These are phyloP conservation scores for Anas flavirostris DNA, from an alignment of 2,797 vertebrate genomes.

Conservation along the genomic window DNA sequence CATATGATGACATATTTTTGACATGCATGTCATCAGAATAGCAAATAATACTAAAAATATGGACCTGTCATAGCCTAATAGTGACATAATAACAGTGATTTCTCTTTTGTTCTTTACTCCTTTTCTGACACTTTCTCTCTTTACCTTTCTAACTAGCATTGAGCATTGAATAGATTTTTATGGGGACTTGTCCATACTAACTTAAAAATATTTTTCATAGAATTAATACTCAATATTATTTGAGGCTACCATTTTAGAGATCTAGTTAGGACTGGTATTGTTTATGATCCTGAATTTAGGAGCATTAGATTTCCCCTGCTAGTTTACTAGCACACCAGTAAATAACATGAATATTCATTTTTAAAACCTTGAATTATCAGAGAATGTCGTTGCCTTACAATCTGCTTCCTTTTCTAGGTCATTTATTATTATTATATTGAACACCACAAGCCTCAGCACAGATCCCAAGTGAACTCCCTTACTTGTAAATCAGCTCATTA, in stretches of 20 bases:
- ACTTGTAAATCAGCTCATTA: background rate
- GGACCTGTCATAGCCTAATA: background rate
- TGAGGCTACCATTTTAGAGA: background rate
- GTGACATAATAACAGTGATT: background rate
- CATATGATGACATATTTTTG: background rate
- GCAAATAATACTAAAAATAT: background rate
- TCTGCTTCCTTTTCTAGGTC: background rate
- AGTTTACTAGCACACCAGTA: background rate
- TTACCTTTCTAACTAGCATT: background rate
- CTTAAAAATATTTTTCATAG: background rate
- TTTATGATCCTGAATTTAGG: background rate
- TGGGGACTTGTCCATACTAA: background rate
- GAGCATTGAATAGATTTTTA: background rate
- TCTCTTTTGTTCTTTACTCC: background rate
- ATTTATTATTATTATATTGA: background rate
- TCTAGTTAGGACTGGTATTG: background rate
- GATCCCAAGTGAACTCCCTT: background rate
- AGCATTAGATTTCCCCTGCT: background rate
- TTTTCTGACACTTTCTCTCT: background rate
- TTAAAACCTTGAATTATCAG: background rate
- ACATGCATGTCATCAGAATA: background rate
- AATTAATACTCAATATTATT: background rate
- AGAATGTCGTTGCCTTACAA: background rate
- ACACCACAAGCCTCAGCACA: background rate
- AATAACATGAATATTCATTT: conserved; percentile 18